Conservation (phyloP, 1,140 invertebrate species). For the Lethrus apterus region DNA sequence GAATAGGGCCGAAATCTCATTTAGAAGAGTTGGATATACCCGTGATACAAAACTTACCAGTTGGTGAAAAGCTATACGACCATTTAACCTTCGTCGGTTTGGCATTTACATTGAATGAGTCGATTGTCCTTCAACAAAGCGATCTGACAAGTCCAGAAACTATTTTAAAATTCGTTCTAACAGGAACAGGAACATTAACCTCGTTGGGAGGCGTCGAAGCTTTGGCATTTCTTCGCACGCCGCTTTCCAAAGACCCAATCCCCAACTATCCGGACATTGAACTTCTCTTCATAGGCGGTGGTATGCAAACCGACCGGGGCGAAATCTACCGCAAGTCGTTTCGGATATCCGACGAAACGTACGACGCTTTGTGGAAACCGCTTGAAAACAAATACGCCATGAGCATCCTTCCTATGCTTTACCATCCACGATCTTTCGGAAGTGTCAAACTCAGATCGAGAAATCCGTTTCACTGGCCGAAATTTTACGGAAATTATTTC, state of each 20-base stretch:
- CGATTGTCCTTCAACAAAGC: background rate
- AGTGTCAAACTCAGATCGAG: slow-evolving; percentile 46
- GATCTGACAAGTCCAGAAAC: background rate
- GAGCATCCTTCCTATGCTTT: slow-evolving; percentile 52
- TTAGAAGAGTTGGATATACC: slow-evolving; percentile 43
- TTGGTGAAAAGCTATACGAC: slow-evolving; percentile 51
- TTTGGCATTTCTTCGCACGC: slow-evolving; percentile 46
- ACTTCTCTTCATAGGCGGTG: slow-evolving; percentile 45
- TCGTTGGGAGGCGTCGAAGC: slow-evolving; percentile 46
- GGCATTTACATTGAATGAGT: slow-evolving; percentile 7
- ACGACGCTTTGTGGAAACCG: slow-evolving; percentile 28
- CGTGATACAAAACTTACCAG: slow-evolving; percentile 41
- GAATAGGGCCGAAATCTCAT: slow-evolving; percentile 61
- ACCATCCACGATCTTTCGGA: slow-evolving; percentile 60
- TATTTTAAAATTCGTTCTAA: slow-evolving; percentile 24
- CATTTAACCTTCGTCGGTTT: slow-evolving; percentile 44
- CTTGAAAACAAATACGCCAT: slow-evolving; percentile 23
- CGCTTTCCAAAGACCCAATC: slow-evolving; percentile 27
- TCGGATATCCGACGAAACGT: slow-evolving; percentile 28
- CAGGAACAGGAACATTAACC: slow-evolving; percentile 30
- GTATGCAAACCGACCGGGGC: slow-evolving; percentile 30
- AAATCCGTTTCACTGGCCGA: slow-evolving; percentile 55
- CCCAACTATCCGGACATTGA: slow-evolving; percentile 55
- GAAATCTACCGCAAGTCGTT: slow-evolving; percentile 28
- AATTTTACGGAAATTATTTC: slow-evolving; percentile 58